phyloP scores from a whole-genome alignment of 2,888 invertebrate species.

The Philereme transversata region DNA sequence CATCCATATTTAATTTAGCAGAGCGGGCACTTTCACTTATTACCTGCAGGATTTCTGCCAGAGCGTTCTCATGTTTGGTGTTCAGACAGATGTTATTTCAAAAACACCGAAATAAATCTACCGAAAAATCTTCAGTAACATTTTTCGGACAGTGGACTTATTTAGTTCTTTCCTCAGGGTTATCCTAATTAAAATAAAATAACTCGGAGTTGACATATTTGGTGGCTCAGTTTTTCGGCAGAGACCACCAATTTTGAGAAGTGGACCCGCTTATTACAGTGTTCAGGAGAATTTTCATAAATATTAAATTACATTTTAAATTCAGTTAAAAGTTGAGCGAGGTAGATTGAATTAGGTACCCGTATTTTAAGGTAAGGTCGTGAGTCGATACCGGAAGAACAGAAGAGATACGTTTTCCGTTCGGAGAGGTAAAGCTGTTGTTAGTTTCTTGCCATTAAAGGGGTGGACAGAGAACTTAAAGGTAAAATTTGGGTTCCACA shows the following conservation, averaged over 20 bases:
- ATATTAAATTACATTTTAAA: constrained; percentile 18
- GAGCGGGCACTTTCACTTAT: constrained; percentile 59
- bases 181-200: not conserved
- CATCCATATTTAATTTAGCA: constrained; percentile 60
- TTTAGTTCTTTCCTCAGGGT: not conserved
- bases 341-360: constrained; percentile 15
- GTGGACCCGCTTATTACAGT: constrained; percentile 3
- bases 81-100: not conserved
- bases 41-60: constrained; percentile 49
- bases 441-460: no score
- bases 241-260: constrained; percentile 3
- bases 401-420: no score
- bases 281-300: constrained; percentile 11
- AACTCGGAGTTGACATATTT: not conserved
- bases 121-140: not conserved
- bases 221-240: constrained; percentile 7
- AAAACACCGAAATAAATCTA: not conserved
- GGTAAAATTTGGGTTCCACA: no score
- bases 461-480: no score
- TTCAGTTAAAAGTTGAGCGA: constrained; percentile 23
- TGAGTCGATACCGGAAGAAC: no score
- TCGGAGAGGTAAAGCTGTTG: no score
- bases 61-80: constrained; percentile 4
- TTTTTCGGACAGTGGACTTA: not conserved
- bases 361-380: constrained; percentile 1